Conservation (phyloP, 2,113 vertebrate species). For the Taurulus bubalis region DNA sequence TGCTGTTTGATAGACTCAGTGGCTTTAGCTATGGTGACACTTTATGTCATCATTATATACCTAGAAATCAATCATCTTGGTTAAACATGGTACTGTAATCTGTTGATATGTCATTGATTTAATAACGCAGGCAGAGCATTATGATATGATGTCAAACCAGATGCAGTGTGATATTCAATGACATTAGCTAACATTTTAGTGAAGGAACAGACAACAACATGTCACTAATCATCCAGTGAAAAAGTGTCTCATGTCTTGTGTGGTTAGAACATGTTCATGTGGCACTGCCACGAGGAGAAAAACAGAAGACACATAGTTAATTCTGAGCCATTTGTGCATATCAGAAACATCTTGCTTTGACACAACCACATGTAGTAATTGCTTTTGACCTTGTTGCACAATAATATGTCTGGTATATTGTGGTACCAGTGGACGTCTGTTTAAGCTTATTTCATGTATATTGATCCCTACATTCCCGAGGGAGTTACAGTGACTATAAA, state of each 20-base stretch:
- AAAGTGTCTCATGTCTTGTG: slow-evolving; percentile 36
- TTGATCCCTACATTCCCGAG: slow-evolving; percentile 47
- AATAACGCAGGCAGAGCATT: background rate
- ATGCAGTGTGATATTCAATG: background rate
- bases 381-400: slow-evolving; percentile 48
- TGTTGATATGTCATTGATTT: background rate
- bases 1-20: slow-evolving; percentile 1
- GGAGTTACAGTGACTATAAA: slow-evolving; percentile 39
- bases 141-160: slow-evolving; percentile 6
- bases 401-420: slow-evolving; percentile 43
- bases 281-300: slow-evolving; percentile 24
- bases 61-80: background rate
- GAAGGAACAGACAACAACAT: slow-evolving; percentile 33
- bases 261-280: slow-evolving; percentile 40
- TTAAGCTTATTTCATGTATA: slow-evolving; percentile 54
- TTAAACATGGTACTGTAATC: background rate
- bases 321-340: slow-evolving; percentile 36
- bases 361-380: slow-evolving; percentile 34
- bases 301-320: slow-evolving; percentile 31
- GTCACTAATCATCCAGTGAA: slow-evolving; percentile 48
- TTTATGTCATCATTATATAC: slow-evolving; percentile 10
- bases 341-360: slow-evolving; percentile 43
- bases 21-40: background rate
- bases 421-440: slow-evolving; percentile 19
- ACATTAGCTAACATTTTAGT: background rate